phyloP scores from a whole-genome alignment of 2,113 vertebrate species.

The Microcebus jonahi region DNA sequence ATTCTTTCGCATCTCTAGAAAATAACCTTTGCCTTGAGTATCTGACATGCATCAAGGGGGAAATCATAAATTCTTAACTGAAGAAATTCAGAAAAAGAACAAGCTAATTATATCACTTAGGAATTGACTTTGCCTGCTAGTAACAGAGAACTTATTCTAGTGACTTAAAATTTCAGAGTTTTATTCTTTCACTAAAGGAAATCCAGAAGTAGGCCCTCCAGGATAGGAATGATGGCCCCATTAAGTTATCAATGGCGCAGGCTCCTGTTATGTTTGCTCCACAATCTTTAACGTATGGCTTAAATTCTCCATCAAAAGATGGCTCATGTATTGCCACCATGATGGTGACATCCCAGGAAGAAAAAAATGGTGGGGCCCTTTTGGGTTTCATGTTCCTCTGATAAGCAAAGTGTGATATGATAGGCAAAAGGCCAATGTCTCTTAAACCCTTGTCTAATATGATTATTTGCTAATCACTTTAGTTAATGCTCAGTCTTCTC shows the following conservation, averaged over 20 bases:
- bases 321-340: neutral
- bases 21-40: neutral
- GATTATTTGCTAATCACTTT: neutral
- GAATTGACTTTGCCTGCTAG: neutral
- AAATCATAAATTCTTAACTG: neutral
- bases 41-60: neutral
- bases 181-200: neutral
- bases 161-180: neutral
- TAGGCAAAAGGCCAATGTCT: neutral
- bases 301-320: neutral
- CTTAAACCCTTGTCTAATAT: neutral
- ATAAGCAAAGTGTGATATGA: neutral
- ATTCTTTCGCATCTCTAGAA: neutral
- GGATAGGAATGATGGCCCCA: neutral
- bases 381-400: neutral
- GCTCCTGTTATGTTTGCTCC: neutral
- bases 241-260: neutral
- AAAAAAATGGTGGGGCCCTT: neutral
- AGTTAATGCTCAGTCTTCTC: neutral
- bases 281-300: neutral
- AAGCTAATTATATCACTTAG: neutral
- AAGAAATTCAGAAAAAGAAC: constrained; percentile 1
- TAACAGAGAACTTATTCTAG: neutral
- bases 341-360: neutral
- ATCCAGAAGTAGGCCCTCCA: neutral